Conservation (phyloP, 2,888 invertebrate species). For the Callosobruchus maculatus region DNA sequence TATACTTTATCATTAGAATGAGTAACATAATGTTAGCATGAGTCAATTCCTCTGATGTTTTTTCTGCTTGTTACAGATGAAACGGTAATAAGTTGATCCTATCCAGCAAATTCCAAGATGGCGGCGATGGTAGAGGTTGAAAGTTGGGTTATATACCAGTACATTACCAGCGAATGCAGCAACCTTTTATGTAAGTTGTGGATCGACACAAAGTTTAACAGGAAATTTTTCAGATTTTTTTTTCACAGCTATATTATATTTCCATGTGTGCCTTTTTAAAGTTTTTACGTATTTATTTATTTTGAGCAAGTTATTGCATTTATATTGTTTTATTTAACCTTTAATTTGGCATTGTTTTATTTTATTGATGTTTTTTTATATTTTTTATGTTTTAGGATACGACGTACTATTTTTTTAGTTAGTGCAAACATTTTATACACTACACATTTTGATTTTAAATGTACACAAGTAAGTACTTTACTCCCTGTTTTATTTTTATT, state of each 20-base stretch:
- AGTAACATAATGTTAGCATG: not conserved
- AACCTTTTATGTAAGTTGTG: constrained; percentile 61
- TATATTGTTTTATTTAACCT: not conserved
- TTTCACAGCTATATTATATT: too few species aligned
- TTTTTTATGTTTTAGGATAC: not conserved
- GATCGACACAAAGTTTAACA: too few species aligned
- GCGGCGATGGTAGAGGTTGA: constrained; percentile 62
- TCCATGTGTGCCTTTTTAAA: too few species aligned
- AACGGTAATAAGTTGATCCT: constrained; percentile 4
- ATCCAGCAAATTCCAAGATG: constrained; percentile 25
- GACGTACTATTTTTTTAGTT: not conserved
- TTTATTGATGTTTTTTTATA: not conserved
- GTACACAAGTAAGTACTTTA: not conserved
- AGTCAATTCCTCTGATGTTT: not conserved
- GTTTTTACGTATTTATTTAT: not conserved
- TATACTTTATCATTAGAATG: not conserved
- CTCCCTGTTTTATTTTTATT: not conserved
- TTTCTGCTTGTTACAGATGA: not conserved
- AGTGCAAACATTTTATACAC: not conserved
- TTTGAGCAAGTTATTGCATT: too few species aligned
- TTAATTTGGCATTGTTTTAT: not conserved
- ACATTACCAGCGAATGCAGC: constrained; percentile 64
- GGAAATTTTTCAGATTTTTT: too few species aligned
- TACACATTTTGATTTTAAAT: not conserved
- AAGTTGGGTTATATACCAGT: constrained; percentile 68